phyloP scores from a whole-genome alignment of 2,797 vertebrate species.

The Uromys caudimaculatus region DNA sequence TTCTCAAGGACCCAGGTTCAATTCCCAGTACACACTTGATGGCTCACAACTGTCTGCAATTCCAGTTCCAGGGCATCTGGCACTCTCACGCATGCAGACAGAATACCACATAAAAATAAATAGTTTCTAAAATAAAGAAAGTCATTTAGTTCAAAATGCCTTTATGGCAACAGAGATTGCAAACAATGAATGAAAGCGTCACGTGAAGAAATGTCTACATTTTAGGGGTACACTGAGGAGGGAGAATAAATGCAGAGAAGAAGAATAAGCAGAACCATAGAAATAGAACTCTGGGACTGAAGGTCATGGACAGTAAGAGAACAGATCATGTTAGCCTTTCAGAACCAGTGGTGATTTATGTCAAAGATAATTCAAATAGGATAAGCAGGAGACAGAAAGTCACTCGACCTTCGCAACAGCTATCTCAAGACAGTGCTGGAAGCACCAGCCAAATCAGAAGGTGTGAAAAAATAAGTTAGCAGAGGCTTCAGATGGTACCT shows the following conservation, averaged over 20 bases:
- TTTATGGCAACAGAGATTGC: background rate
- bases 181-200: slow-evolving; percentile 6
- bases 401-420: background rate
- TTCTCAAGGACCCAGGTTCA: background rate
- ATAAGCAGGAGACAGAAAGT: background rate
- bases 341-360: background rate
- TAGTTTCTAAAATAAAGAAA: background rate
- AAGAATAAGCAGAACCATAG: background rate
- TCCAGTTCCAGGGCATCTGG: no score
- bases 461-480: background rate
- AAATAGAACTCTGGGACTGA: background rate
- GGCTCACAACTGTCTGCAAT: background rate
- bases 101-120: background rate
- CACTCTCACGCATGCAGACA: background rate
- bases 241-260: background rate
- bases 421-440: slow-evolving; percentile 37
- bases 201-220: background rate
- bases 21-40: background rate
- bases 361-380: background rate
- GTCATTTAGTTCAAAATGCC: background rate
- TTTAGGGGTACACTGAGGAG: background rate
- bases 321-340: background rate
- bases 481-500: background rate
- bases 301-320: background rate
- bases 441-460: slow-evolving; percentile 7